These are phyloP conservation scores for Papio anubis DNA, from an alignment of 2,113 vertebrate species.

Conservation along the genomic window DNA sequence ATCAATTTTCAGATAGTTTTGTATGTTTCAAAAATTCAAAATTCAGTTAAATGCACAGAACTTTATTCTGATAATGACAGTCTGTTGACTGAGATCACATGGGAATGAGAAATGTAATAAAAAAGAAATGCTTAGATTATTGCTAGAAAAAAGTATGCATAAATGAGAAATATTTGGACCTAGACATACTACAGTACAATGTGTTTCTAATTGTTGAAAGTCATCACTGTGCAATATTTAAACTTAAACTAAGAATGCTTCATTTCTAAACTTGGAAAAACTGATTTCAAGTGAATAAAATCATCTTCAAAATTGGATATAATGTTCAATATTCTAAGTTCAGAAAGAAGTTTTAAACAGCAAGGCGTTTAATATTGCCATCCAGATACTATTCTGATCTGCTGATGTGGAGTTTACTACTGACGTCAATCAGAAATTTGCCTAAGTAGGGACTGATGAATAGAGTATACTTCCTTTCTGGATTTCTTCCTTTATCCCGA, in stretches of 20 bases:
- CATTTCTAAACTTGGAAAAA: constrained; percentile 70
- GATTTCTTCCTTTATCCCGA: neutral
- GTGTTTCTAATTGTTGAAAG: constrained; percentile 51
- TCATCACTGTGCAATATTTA: constrained; percentile 51
- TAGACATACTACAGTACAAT: neutral
- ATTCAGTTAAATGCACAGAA: constrained; percentile 51
- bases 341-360: constrained; percentile 49
- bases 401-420: neutral
- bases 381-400: constrained; percentile 11
- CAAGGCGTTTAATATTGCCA: neutral
- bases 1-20: constrained; percentile 48
- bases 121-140: constrained; percentile 27
- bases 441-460: neutral
- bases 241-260: constrained; percentile 45
- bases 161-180: constrained; percentile 24
- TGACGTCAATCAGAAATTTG: constrained; percentile 41
- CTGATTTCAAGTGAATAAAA: constrained; percentile 61
- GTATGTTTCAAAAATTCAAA: constrained; percentile 51
- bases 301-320: constrained; percentile 50
- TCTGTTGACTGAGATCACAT: constrained; percentile 39
- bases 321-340: constrained; percentile 42
- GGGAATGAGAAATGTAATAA: constrained; percentile 44
- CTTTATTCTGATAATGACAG: constrained; percentile 59
- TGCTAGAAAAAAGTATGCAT: constrained; percentile 8
- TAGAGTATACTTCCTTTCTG: constrained; percentile 16